phyloP scores from a whole-genome alignment of 2,888 invertebrate species.

The Schrankia costaestrigalis region DNA sequence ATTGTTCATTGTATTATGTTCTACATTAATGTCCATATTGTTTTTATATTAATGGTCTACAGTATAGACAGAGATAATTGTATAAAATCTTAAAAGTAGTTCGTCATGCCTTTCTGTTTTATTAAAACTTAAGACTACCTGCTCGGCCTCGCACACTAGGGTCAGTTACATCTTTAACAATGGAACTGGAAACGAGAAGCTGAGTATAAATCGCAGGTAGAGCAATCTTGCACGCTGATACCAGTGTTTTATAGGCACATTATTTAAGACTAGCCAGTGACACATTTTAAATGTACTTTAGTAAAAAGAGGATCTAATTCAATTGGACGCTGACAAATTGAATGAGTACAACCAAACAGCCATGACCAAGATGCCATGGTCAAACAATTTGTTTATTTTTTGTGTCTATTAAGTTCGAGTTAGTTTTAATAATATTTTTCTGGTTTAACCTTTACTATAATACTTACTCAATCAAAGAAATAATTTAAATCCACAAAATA shows the following conservation, averaged over 20 bases:
- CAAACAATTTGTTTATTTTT: too few species aligned
- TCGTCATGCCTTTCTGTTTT: slow-evolving; percentile 18
- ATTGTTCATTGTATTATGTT: slow-evolving; percentile 33
- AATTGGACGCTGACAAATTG: too few species aligned
- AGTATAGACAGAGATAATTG: slow-evolving; percentile 13
- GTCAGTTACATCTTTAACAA: slow-evolving; percentile 57
- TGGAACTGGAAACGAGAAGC: slow-evolving; percentile 42
- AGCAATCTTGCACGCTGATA: slow-evolving; percentile 22
- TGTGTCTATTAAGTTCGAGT: too few species aligned
- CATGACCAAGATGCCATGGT: too few species aligned
- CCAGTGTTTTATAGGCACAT: slow-evolving; percentile 34
- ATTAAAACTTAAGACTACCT: slow-evolving; percentile 41
- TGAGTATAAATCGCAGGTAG: slow-evolving; percentile 29
- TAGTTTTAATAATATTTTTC: too few species aligned
- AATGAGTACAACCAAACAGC: too few species aligned
- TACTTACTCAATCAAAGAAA: too few species aligned
- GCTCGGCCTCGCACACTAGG: slow-evolving; percentile 46
- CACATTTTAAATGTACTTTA: slow-evolving; percentile 7
- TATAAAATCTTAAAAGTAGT: slow-evolving; percentile 4
- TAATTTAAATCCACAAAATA: too few species aligned
- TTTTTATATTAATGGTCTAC: slow-evolving; percentile 19
- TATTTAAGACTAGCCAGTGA: slow-evolving; percentile 14
- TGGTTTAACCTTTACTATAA: too few species aligned
- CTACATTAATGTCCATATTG: slow-evolving; percentile 21
- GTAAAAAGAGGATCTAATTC: too few species aligned